Base-by-base conservation (phyloP, 2,113 vertebrate genomes). In the Xiphophorus maculatus region DNA sequence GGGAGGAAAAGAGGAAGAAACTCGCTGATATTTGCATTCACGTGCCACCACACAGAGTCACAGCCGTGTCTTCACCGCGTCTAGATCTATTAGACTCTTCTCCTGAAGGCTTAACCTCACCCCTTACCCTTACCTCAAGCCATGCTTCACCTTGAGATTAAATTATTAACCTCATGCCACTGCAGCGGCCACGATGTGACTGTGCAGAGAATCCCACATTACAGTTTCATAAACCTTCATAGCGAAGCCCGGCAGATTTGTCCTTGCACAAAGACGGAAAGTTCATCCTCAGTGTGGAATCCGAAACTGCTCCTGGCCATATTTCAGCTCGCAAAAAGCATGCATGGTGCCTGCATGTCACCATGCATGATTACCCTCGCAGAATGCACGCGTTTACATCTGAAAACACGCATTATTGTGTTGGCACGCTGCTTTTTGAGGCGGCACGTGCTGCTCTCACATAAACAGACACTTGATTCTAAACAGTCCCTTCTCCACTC, bases 381-480 rank as follows among this genome's bases (percentile, higher is more conserved):
- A n/a, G 22, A 58, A n/a, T 3, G 65, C 58, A 28, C 15, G 10
- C 13, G 15, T 30, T 54, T 40, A 64, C 69, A 83, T 62, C 66
- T 40, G n/a, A 63, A 85, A 13, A 68, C 25, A 15, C 3, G 8
- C 64, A 71, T 15, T 54, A 22, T 69, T 15, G 3, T 58, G 19
- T 82, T 76, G 68, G 76, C 73, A 66, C 33, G 80, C 79, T 72
- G 77, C 80, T 69, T 25, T 64, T 71, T 32, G n/a, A 81, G 60
- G 5, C 37, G 67, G 60, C 89, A 90, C 87, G 82, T 90, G 90
- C 74, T 29, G 71, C 71, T 30, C 74, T 63, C 35, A 65, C 33
- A 65, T 69, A 71, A 62, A 75, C 63, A 72, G 54, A 66, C 64
- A 73, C 42, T 29, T 42, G 82, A 84, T 60, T 64, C 71, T 60